A percentile compares a stretch with the other conserved stretches of the same genome.
phyloP scores from a whole-genome alignment of 2,888 invertebrate species.

The Scaptomyza reducta region DNA sequence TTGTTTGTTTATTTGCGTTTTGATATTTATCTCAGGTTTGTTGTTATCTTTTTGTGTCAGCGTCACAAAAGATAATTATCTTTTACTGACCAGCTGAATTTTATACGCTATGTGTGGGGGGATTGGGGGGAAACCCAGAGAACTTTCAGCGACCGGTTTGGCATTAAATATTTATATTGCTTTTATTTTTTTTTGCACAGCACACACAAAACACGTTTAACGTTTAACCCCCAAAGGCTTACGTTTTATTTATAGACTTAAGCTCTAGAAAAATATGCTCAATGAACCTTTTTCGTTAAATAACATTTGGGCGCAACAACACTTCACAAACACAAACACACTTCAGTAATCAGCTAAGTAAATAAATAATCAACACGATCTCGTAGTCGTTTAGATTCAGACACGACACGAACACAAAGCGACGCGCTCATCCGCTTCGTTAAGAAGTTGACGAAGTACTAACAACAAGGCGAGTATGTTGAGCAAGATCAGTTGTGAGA shows the following conservation, averaged over 20 bases:
- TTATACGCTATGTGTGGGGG: conserved; percentile 19
- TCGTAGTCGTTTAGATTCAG: conserved; percentile 40
- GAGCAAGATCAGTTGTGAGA: conserved; percentile 64
- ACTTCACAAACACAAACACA: conserved; percentile 39
- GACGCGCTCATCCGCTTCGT: conserved; percentile 27
- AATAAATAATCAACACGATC: conserved; percentile 56
- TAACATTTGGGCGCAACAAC: conserved; percentile 57
- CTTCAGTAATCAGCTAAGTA: conserved; percentile 70
- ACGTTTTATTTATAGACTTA: conserved; percentile 65
- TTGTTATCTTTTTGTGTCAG: conserved; percentile 74
- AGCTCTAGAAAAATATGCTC: conserved; percentile 60
- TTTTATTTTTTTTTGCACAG: conserved; percentile 44
- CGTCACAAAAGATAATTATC: conserved; percentile 35
- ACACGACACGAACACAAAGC: conserved; percentile 28
- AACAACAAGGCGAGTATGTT: conserved; percentile 42
- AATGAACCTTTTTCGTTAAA: conserved; percentile 69
- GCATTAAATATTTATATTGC: conserved; percentile 48
- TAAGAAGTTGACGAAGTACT: conserved; percentile 44
- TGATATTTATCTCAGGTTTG: conserved; percentile 34
- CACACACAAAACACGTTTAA: conserved; percentile 48
- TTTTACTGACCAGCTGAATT: conserved; percentile 54
- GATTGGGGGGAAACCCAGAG: conserved; percentile 20
- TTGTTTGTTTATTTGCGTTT: conserved; percentile 56
- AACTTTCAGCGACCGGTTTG: conserved; percentile 53
- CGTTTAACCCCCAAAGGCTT: conserved; percentile 37